Evolutionary conservation across 2,797 vertebrate genomes (phyloP), one percentile per base, ranked within the genome.

Genomic region (Microtus obscurus): DNA sequence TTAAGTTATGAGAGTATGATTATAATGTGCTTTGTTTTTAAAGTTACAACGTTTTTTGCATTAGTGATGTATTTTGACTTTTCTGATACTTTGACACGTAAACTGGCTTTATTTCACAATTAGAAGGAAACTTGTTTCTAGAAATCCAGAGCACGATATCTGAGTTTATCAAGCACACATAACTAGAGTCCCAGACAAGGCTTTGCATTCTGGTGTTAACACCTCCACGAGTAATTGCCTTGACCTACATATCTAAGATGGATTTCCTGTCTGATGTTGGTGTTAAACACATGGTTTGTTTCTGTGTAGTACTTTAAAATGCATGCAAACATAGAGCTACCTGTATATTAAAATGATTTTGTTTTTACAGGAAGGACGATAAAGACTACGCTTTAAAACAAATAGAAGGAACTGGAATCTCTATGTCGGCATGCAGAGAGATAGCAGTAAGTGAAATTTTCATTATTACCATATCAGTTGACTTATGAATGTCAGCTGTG

Each of bases 371-470:
- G 99, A 99, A 99, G 98, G 99, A 99, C 98, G 99, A 99, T 98
- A 99, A 99, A 99, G 99, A 99, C 98, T 99, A 99, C 90, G 99
- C 99, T 98, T 99, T 99, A 98, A 99, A 99, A 99, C 99, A 99
- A 98, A 99, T 99, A 99, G 99, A 99, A 99, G 99, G 99, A 99
- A 99, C 99, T 97, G 99, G 99, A 98, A 99, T 99, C 99, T 99
- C 99, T 97, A 99, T 99, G 99, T 99, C 99, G 92, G 99, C 99
- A 97, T 99, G 99, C 99, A 99, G 99, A 99, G 99, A 99, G 98
- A 99, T 99, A 98, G 99, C 99, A 98, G 99, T 99, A 99, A 99
- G 99, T 99, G 98, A 96, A 98, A 59, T 91, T 96, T 65, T 97
- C 97, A 97, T 96, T 95, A 37, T 90, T 94, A 69, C 91, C 73